phyloP scores from a whole-genome alignment of 2,797 vertebrate genomes.

The Triplophysa bombifrons region DNA sequence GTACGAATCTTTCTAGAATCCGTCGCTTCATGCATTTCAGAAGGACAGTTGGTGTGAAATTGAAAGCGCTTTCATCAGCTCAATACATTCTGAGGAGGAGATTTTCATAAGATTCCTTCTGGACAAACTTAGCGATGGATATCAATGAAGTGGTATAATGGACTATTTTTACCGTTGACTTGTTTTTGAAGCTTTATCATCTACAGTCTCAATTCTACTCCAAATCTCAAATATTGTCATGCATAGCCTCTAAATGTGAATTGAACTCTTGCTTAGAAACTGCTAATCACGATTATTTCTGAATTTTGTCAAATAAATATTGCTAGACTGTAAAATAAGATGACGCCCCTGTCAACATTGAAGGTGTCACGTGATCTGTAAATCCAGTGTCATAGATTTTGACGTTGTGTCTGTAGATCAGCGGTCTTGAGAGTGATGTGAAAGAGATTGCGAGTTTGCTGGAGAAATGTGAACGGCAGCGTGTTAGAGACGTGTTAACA shows the following conservation, averaged over 20 bases:
- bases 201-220: not conserved
- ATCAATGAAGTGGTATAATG: conserved; percentile 55
- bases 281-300: too few species aligned
- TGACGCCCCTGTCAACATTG: not conserved
- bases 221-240: not conserved
- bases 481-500: conserved; percentile 80
- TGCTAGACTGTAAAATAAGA: not conserved
- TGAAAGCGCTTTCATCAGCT: not conserved
- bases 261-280: not conserved
- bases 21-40: not conserved
- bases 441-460: conserved; percentile 83
- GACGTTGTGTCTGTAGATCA: conserved; percentile 65
- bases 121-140: conserved; percentile 49
- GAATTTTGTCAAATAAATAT: not conserved
- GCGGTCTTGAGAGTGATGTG: conserved; percentile 86
- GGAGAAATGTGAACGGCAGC: conserved; percentile 81
- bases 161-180: not conserved
- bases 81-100: not conserved
- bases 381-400: not conserved
- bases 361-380: not conserved
- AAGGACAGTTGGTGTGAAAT: not conserved
- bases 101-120: not conserved
- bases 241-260: not conserved
- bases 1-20: conserved; percentile 47
- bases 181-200: not conserved